Percentiles rank a stretch among this genome's conserved stretches.
These are phyloP conservation scores for Trissoscelio sp. DNA, from an alignment of 2,888 invertebrate genomes.

Conservation along the genomic window DNA sequence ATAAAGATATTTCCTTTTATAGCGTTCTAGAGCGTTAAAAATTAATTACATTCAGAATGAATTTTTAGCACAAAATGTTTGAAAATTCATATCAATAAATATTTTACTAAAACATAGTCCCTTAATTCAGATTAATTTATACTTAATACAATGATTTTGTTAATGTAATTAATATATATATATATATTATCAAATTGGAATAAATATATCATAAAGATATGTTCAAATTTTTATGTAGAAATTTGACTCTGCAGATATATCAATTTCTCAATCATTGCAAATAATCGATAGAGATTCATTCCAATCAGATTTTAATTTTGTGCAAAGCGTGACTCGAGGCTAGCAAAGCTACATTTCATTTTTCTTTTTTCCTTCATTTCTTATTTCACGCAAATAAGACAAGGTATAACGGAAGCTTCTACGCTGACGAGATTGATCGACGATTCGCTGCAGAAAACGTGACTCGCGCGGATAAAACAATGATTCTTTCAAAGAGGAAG, in stretches of 20 bases:
- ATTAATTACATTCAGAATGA: not conserved
- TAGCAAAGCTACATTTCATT: conserved; percentile 61
- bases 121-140: not conserved
- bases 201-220: not conserved
- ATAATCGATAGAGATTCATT: conserved; percentile 41
- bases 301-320: conserved; percentile 36
- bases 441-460: conserved; percentile 52
- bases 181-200: not conserved
- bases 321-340: conserved; percentile 55
- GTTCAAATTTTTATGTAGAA: not conserved
- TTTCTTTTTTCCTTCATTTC: conserved; percentile 37
- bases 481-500: conserved; percentile 30
- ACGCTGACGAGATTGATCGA: conserved; percentile 54
- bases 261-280: conserved; percentile 64
- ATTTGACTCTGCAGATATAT: conserved; percentile 41
- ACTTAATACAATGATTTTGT: not conserved
- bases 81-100: not conserved
- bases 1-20: too few species aligned
- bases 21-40: too few species aligned
- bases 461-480: conserved; percentile 48
- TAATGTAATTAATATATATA: not conserved
- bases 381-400: conserved; percentile 60
- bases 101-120: not conserved
- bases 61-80: too few species aligned
- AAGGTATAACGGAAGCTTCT: conserved; percentile 49